These are phyloP conservation scores for Hormiphora californensis DNA, from an alignment of 37 sponge, comb jelly and placozoan genomes.

Conservation along the genomic window DNA sequence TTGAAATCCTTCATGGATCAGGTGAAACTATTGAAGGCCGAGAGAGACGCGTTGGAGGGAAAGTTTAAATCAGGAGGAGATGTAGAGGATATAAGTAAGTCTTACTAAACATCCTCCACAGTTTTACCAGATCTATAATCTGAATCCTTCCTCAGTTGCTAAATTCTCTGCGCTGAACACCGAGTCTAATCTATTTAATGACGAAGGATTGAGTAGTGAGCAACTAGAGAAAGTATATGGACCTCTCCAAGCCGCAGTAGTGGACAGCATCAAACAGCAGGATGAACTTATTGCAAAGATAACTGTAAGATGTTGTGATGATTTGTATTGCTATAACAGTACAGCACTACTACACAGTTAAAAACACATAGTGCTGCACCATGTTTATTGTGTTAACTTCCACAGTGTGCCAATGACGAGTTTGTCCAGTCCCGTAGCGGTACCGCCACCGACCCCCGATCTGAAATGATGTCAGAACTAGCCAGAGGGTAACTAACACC, in stretches of 20 bases:
- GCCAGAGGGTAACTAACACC: too few species aligned
- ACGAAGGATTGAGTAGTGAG: slow-evolving; percentile 20
- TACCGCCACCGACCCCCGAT: neutral
- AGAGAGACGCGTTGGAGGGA: slow-evolving; percentile 68
- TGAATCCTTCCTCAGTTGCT: slow-evolving; percentile 57
- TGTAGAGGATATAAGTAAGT: slow-evolving; percentile 1
- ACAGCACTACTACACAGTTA: too few species aligned
- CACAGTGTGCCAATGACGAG: slow-evolving; percentile 43
- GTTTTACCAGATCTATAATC: slow-evolving; percentile 55
- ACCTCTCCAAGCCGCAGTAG: slow-evolving; percentile 65
- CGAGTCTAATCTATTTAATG: slow-evolving; percentile 11
- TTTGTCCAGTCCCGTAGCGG: slow-evolving; percentile 7
- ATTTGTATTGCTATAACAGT: too few species aligned
- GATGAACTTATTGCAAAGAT: slow-evolving; percentile 42
- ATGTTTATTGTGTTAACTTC: too few species aligned
- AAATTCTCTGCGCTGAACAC: slow-evolving; percentile 35
- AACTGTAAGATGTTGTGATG: neutral
- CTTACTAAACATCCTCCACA: neutral
- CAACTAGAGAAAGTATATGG: slow-evolving; percentile 56
- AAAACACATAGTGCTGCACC: too few species aligned
- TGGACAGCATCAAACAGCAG: slow-evolving; percentile 27
- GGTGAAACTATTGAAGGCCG: slow-evolving; percentile 71
- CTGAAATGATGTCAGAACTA: slow-evolving; percentile 66
- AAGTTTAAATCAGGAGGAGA: slow-evolving; percentile 62
- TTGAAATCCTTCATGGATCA: slow-evolving; percentile 79